Evolutionary conservation across 92 coral and sea anemone species (phyloP).

Genomic region (Palythoa caribaeorum): DNA sequence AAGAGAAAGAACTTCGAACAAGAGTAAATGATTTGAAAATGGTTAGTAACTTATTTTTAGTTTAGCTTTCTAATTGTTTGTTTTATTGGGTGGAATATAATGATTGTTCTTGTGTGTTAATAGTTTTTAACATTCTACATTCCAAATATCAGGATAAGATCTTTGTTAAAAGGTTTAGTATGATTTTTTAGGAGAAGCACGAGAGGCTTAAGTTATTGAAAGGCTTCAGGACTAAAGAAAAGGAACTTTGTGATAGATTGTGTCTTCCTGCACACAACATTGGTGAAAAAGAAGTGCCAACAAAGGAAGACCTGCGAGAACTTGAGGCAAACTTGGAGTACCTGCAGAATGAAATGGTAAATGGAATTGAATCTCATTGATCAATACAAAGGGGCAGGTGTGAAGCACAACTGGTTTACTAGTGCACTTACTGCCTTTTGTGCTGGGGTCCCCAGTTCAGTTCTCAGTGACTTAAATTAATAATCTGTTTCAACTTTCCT

Average conservation of each 20-base stretch:
- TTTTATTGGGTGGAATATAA: too few species aligned
- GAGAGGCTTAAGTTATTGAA: constrained; percentile 80
- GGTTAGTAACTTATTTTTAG: constrained; percentile 58
- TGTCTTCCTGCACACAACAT: constrained; percentile 87
- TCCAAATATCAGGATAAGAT: neutral
- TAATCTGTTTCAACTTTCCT: too few species aligned
- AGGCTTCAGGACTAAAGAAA: constrained; percentile 72
- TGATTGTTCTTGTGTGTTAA: too few species aligned
- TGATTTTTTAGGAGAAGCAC: constrained; percentile 82
- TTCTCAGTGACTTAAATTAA: too few species aligned
- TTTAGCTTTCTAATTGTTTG: too few species aligned
- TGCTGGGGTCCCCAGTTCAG: too few species aligned
- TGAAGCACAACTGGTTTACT: too few species aligned
- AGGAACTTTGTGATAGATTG: constrained; percentile 73
- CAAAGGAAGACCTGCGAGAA: constrained; percentile 83
- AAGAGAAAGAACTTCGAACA: constrained; percentile 89
- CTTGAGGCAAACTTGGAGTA: constrained; percentile 86
- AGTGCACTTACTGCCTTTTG: too few species aligned
- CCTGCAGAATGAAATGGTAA: constrained; percentile 82
- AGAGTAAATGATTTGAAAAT: constrained; percentile 81
- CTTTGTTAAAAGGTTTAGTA: neutral
- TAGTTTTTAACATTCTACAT: too few species aligned
- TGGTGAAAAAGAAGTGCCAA: constrained; percentile 82
- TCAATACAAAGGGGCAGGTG: too few species aligned
- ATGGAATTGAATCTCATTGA: neutral